Percentiles rank a stretch among this genome's conserved stretches.
These are phyloP conservation scores for Tamandua tetradactyla DNA, from an alignment of 2,797 vertebrate genomes.

Conservation along the genomic window DNA sequence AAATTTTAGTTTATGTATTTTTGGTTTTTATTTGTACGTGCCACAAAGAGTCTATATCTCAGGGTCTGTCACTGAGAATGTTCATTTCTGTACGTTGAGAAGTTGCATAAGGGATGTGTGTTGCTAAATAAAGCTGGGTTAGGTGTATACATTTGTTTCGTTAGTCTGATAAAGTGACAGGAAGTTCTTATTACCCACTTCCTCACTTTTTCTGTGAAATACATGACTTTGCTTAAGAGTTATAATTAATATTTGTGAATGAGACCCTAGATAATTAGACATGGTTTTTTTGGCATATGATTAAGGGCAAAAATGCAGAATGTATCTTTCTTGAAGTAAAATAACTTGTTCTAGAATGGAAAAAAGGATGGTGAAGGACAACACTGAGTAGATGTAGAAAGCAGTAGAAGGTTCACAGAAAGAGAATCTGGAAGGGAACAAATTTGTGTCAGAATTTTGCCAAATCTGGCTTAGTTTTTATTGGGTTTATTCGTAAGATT, in stretches of 20 bases:
- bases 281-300: background rate
- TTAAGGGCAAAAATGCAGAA: background rate
- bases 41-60: background rate
- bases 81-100: background rate
- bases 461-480: background rate
- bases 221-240: background rate
- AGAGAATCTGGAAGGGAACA: background rate
- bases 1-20: background rate
- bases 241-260: background rate
- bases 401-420: background rate
- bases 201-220: background rate
- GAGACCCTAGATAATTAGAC: background rate
- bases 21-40: background rate
- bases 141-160: background rate
- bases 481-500: background rate
- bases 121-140: background rate
- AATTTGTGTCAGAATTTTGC: background rate
- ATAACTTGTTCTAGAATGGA: background rate
- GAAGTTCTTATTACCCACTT: background rate
- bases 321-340: background rate
- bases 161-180: background rate
- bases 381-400: background rate
- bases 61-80: background rate
- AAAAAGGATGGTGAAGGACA: background rate
- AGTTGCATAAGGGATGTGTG: background rate